phyloP scores from a whole-genome alignment of 2,888 invertebrate genomes.

The Nemapogon koenigi region DNA sequence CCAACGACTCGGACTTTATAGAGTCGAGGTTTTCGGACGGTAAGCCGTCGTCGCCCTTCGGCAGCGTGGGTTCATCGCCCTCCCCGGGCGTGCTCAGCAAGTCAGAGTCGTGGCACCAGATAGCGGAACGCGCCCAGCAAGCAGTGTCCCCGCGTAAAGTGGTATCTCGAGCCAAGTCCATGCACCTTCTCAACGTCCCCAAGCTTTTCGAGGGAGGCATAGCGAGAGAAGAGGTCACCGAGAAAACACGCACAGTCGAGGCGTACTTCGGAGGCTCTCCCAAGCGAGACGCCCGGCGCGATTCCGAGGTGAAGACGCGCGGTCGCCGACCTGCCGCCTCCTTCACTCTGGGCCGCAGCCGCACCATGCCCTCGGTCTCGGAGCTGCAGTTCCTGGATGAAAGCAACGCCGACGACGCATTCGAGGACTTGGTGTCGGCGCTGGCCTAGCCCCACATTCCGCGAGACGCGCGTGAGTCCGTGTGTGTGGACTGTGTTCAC shows the following conservation, averaged over 20 bases:
- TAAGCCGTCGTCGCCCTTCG: slow-evolving; percentile 17
- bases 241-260: slow-evolving; percentile 76
- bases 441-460: slow-evolving; percentile 56
- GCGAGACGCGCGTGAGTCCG: slow-evolving; percentile 62
- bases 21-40: slow-evolving; percentile 1
- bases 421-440: slow-evolving; percentile 82
- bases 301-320: slow-evolving; percentile 32
- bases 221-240: slow-evolving; percentile 69
- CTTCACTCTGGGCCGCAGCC: slow-evolving; percentile 72
- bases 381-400: slow-evolving; percentile 74
- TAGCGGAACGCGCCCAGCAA: slow-evolving; percentile 52
- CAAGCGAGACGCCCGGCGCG: slow-evolving; percentile 32
- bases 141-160: slow-evolving; percentile 46
- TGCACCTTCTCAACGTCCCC: slow-evolving; percentile 75
- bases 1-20: slow-evolving; percentile 28
- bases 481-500: slow-evolving; percentile 57
- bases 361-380: slow-evolving; percentile 78
- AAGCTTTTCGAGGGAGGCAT: slow-evolving; percentile 85
- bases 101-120: slow-evolving; percentile 83
- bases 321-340: slow-evolving; percentile 18
- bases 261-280: slow-evolving; percentile 70
- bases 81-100: slow-evolving; percentile 60
- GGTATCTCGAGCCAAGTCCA: slow-evolving; percentile 71
- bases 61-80: slow-evolving; percentile 19
- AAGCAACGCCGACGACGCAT: slow-evolving; percentile 85